Percentiles rank a stretch among this genome's conserved stretches.
phyloP scores from a whole-genome alignment of 2,113 vertebrate genomes.

The Dicentrarchus labrax region DNA sequence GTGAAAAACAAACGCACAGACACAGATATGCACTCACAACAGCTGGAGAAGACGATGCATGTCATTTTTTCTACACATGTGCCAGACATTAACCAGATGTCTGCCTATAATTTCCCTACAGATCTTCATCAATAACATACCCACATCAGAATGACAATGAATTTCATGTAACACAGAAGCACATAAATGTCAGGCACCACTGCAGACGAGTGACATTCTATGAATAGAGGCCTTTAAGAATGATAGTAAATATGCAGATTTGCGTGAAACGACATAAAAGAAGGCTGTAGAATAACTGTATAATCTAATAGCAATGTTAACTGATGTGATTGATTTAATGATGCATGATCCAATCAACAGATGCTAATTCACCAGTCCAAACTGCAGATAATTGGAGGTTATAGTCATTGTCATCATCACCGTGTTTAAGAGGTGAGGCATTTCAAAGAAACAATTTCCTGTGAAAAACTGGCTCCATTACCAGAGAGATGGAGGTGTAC shows the following conservation, averaged over 20 bases:
- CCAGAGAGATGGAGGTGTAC: conserved; percentile 17
- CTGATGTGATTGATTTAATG: conserved; percentile 10
- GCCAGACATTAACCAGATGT: conserved; percentile 26
- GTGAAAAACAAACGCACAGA: conserved; percentile 14
- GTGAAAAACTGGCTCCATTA: conserved; percentile 19
- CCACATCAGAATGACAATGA: conserved; percentile 19
- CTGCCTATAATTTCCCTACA: conserved; percentile 12
- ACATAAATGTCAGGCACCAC: not conserved
- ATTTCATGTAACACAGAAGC: not conserved
- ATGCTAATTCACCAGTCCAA: not conserved
- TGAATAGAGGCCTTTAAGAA: not conserved
- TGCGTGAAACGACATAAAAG: not conserved
- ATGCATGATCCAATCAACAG: not conserved
- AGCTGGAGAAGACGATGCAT: conserved; percentile 15
- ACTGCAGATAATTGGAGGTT: conserved; percentile 1
- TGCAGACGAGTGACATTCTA: not conserved
- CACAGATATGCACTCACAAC: conserved; percentile 1
- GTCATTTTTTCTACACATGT: conserved; percentile 24
- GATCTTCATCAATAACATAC: conserved; percentile 35
- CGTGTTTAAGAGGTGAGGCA: not conserved
- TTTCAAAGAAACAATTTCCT: conserved; percentile 29
- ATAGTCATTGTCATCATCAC: not conserved
- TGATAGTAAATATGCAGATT: not conserved
- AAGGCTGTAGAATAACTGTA: not conserved
- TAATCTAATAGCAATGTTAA: not conserved